Percentiles rank a stretch among this genome's conserved stretches.
Evolutionary conservation across 2,113 vertebrate genomes (phyloP).

Genomic region (Leptobrachium leishanense): DNA sequence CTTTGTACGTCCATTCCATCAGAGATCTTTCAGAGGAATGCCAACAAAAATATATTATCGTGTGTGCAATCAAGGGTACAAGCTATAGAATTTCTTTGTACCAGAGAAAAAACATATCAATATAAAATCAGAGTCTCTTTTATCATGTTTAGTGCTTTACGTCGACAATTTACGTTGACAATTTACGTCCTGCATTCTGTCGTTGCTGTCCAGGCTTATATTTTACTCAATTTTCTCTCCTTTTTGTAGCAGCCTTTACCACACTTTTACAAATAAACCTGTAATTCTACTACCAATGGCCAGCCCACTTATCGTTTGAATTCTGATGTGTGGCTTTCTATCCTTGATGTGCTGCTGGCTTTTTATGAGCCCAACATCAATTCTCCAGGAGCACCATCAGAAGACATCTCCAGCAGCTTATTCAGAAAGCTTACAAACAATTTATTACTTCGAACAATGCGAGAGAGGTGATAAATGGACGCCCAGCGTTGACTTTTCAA

Average conservation of each 20-base stretch:
- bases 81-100: too few relatives aligned
- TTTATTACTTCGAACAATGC: constrained; percentile 43
- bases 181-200: neutral
- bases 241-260: constrained; percentile 33
- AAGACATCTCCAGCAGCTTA: constrained; percentile 37
- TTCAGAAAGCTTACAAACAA: constrained; percentile 43
- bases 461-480: constrained; percentile 36
- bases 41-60: too few relatives aligned
- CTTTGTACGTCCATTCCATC: too few relatives aligned
- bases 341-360: constrained; percentile 38
- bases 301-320: constrained; percentile 26
- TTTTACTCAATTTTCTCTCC: constrained; percentile 35
- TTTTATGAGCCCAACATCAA: constrained; percentile 38
- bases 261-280: constrained; percentile 36
- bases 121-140: neutral
- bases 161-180: neutral
- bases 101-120: constrained; percentile 6
- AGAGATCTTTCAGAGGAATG: too few relatives aligned
- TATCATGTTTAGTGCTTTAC: constrained; percentile 30
- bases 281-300: constrained; percentile 36
- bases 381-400: constrained; percentile 29
- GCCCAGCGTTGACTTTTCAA: constrained; percentile 42
- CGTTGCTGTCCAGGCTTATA: constrained; percentile 24
- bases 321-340: constrained; percentile 35
- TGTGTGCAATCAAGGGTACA: too few relatives aligned